Evolutionary conservation across 2,113 vertebrate genomes (phyloP).

Genomic region (Pagrus major): DNA sequence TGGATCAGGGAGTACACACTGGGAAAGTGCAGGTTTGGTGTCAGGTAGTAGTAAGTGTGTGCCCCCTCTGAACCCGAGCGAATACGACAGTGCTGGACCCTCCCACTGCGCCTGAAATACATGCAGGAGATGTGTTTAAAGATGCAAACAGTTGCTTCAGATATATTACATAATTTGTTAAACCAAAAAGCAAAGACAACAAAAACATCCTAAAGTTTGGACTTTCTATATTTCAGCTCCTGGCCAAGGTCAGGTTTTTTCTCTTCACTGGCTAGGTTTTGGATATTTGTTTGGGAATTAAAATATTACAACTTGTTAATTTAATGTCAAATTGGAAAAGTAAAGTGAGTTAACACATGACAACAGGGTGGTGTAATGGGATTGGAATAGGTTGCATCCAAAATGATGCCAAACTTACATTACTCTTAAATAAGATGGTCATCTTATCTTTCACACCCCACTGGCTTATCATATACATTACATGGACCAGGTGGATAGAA

Average conservation of each 20-base stretch:
- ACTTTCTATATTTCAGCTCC: neutral
- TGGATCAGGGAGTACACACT: slow-evolving; percentile 91
- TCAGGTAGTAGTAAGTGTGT: slow-evolving; percentile 88
- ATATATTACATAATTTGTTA: too few species aligned
- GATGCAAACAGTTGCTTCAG: neutral
- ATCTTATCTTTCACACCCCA: neutral
- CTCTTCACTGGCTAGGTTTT: neutral
- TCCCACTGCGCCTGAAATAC: slow-evolving; percentile 88
- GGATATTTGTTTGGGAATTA: too few species aligned
- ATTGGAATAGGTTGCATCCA: too few species aligned
- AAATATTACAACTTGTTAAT: too few species aligned
- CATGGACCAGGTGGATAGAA: neutral
- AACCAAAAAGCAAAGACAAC: neutral
- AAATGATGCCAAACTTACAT: too few species aligned
- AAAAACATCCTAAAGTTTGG: neutral
- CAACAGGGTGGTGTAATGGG: too few species aligned
- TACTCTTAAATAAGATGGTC: too few species aligned
- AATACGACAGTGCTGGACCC: slow-evolving; percentile 96
- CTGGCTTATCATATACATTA: neutral
- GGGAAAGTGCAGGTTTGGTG: slow-evolving; percentile 91
- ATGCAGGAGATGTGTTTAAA: neutral
- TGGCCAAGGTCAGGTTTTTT: neutral
- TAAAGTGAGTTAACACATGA: too few species aligned
- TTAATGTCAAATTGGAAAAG: too few species aligned
- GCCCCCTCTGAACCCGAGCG: slow-evolving; percentile 87